Base-by-base conservation (phyloP, 92 coral and sea anemone genomes). In the Zoanthus sansibaricus region DNA sequence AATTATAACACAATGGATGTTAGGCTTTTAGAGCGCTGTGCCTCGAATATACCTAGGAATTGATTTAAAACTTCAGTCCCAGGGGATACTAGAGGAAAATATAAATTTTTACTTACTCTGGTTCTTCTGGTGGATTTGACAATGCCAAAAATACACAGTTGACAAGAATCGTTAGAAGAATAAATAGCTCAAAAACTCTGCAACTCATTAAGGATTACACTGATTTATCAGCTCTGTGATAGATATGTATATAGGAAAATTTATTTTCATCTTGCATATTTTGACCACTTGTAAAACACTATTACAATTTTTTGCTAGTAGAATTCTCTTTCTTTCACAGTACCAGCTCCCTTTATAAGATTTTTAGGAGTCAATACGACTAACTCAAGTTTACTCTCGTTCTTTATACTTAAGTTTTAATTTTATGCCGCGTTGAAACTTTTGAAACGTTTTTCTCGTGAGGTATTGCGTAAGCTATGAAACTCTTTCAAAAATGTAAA, bases 91-190 rank as follows among this genome's bases (percentile, higher is more conserved):
- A 56, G 2, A 5, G 68, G 25, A 17, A 61, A 17, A 16, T 0
- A 59, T 0, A 3, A n/a, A 61, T 76, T 6, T n/a, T 37, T 56
- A 93, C 99, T 96, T 78, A 96, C 99, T 96, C 99, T 25, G 99
- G 93, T 72, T 96, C 94, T 87, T 96, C 99, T 4, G 99, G 99
- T 0, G 99, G 98, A 33, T 93, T 78, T 10, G 98, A 93, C 88
- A 96, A 62, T 31, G 99, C 99, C 76, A 96, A 88, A 77, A 96
- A 96, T 12, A 93, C 94, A 68, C 99, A 96, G 88, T 96, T 96
- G 75, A 95, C 92, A 31, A 96, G 59, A 82, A 96, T 96, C 25
- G 98, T 95, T 14, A 96, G 86, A 33, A 96, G 83, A 33, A 96
- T 78, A 86, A 96, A 96, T 75, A 93, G 47, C 84, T 96, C 99